phyloP scores from a whole-genome alignment of 2,797 vertebrate species.

The Melopsittacus undulatus region DNA sequence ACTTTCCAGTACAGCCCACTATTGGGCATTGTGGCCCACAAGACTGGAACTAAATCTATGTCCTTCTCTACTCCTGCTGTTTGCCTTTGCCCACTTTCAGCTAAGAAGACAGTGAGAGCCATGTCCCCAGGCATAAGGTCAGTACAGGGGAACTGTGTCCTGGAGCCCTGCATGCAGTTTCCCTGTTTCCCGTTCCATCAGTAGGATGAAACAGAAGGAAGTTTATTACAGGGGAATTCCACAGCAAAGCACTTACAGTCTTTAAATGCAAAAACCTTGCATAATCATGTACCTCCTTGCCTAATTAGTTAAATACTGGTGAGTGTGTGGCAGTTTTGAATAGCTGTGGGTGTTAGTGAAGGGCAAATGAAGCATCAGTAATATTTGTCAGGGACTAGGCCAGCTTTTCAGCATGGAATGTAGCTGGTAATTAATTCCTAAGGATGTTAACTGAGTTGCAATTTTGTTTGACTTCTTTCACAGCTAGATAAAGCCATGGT shows the following conservation, averaged over 20 bases:
- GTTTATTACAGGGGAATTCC: neutral
- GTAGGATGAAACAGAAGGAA: neutral
- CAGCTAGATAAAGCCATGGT: neutral
- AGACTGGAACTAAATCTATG: neutral
- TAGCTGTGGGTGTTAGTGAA: neutral
- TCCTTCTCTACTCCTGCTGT: neutral
- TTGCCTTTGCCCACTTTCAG: neutral
- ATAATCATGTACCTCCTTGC: neutral
- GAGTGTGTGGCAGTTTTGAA: neutral
- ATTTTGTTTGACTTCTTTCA: neutral
- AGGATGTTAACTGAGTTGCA: neutral
- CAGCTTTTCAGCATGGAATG: neutral
- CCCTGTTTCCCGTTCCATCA: neutral
- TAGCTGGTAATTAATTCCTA: neutral
- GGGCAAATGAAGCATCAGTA: neutral
- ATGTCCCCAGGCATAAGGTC: neutral
- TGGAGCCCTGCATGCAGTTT: neutral
- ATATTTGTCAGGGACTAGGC: neutral
- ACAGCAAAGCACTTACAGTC: neutral
- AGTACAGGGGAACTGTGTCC: neutral
- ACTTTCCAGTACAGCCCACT: rapidly evolving
- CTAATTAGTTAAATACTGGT: neutral
- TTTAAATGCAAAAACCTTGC: neutral
- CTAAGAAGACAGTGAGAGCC: neutral
- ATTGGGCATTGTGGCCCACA: rapidly evolving